These are phyloP conservation scores for Tangara arthus DNA, from an alignment of 2,797 vertebrate genomes.

Conservation along the genomic window DNA sequence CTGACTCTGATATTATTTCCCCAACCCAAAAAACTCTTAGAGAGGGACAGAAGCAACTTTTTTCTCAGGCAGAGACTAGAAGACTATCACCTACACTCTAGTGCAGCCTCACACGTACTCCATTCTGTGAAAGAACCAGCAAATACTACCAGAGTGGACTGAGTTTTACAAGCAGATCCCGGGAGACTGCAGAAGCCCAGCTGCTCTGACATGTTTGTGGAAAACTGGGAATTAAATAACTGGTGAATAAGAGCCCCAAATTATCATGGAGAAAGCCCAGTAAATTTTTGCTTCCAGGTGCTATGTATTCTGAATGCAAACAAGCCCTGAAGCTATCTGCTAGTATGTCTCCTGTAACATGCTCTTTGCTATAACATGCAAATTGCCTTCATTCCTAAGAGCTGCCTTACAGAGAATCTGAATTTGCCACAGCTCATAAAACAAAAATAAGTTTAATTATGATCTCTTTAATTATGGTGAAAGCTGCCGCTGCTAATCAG, in stretches of 20 bases:
- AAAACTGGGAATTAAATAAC: not conserved
- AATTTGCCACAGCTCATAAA: constrained; percentile 36
- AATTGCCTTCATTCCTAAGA: constrained; percentile 7
- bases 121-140: not conserved
- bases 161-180: not conserved
- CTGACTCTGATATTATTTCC: not conserved
- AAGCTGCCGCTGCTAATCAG: not conserved
- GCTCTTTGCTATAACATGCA: constrained; percentile 1
- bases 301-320: constrained; percentile 7
- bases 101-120: not conserved
- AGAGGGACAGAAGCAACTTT: not conserved
- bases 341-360: constrained; percentile 8
- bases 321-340: constrained; percentile 28
- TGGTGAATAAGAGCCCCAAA: not conserved
- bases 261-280: not conserved
- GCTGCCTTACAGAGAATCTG: not conserved
- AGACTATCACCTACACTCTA: not conserved
- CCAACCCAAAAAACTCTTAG: not conserved
- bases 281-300: not conserved
- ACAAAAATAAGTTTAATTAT: constrained; percentile 53
- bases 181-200: not conserved
- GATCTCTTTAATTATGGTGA: constrained; percentile 33
- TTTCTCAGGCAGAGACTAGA: not conserved
- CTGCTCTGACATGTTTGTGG: not conserved
- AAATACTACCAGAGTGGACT: rapidly evolving